These are phyloP conservation scores for Acanthurus lineatus DNA, from an alignment of 2,797 vertebrate genomes.

Conservation along the genomic window DNA sequence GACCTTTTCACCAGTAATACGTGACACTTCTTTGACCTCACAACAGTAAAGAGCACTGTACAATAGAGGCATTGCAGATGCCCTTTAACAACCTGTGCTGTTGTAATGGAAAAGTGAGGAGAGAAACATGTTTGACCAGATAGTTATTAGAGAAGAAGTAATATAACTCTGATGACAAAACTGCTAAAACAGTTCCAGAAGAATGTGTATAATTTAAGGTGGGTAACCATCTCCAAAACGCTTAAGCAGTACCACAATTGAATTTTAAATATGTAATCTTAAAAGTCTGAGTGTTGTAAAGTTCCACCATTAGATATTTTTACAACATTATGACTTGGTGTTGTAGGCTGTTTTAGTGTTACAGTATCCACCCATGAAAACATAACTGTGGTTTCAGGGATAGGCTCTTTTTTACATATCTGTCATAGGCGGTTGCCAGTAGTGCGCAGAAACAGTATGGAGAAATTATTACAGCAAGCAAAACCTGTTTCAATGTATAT, in stretches of 20 bases:
- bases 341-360: not conserved
- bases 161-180: conserved; percentile 43
- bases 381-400: not conserved
- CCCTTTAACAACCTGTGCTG: conserved; percentile 51
- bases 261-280: not conserved
- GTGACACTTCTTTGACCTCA: conserved; percentile 62
- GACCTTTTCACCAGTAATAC: conserved; percentile 44
- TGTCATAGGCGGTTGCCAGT: too few relatives aligned
- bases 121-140: conserved; percentile 47
- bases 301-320: too few relatives aligned
- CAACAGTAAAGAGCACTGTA: conserved; percentile 18
- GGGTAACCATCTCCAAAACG: not conserved
- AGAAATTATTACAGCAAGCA: not conserved
- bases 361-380: not conserved
- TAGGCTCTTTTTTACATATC: too few relatives aligned
- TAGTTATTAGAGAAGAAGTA: conserved; percentile 21
- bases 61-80: conserved; percentile 42
- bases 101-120: conserved; percentile 64
- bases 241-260: not conserved
- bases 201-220: not conserved
- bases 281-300: not conserved
- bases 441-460: too few relatives aligned
- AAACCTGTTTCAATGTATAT: too few relatives aligned
- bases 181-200: conserved; percentile 2
- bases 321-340: not conserved